Conservation (phyloP, 1,140 invertebrate genomes). For the Apis florea region DNA sequence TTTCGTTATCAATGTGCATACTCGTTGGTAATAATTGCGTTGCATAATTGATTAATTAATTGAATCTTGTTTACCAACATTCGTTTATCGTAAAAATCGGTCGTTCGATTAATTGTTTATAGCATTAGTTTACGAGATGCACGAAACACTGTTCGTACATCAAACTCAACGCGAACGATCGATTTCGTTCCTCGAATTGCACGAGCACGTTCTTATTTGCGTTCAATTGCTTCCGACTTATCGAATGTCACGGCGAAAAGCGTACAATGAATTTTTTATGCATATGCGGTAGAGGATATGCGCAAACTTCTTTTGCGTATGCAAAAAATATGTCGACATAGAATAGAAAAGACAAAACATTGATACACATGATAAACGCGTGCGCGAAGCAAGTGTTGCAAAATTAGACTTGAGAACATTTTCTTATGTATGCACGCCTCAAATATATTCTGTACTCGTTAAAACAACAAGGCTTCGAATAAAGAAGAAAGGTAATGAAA, state of each 20-base stretch:
- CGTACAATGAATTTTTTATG: neutral
- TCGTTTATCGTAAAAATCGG: neutral
- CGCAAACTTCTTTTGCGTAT: neutral
- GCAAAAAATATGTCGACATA: neutral
- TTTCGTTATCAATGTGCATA: neutral
- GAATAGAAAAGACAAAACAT: slow-evolving; percentile 8
- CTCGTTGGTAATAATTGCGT: neutral
- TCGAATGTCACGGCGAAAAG: slow-evolving; percentile 5
- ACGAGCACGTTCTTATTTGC: neutral
- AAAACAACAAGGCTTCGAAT: neutral
- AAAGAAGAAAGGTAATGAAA: neutral
- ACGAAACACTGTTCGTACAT: neutral
- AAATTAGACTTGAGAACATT: neutral
- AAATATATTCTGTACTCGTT: neutral
- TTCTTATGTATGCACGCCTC: neutral
- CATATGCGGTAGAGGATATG: neutral
- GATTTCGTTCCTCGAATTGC: neutral
- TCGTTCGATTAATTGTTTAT: neutral
- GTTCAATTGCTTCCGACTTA: neutral
- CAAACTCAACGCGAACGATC: neutral
- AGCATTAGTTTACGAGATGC: neutral
- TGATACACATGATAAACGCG: neutral
- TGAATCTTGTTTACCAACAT: slow-evolving; percentile 6
- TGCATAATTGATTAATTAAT: slow-evolving; percentile 4
- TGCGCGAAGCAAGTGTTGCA: slow-evolving; percentile 1